Conservation (phyloP, 2,888 invertebrate species). For the Molanna angustata region DNA sequence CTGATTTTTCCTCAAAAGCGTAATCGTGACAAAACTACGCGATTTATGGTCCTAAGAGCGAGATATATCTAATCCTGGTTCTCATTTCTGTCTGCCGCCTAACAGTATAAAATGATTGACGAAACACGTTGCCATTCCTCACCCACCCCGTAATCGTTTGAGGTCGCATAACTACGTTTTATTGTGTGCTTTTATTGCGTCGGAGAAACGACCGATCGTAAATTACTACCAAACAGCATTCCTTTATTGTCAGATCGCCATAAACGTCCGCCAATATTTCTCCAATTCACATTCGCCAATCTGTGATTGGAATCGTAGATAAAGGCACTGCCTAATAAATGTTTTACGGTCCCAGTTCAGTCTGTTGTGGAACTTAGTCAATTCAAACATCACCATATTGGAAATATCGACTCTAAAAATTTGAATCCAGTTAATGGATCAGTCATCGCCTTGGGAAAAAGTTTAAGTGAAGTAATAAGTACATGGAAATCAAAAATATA, state of each 20-base stretch:
- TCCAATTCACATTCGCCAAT: constrained; percentile 13
- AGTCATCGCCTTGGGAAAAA: no score
- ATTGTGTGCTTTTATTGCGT: constrained; percentile 12
- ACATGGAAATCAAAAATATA: no score
- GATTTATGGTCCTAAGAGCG: no score
- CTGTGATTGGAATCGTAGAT: constrained; percentile 20
- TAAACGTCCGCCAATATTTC: constrained; percentile 14
- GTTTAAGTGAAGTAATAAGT: no score
- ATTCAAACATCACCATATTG: no score
- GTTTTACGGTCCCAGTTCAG: constrained; percentile 20
- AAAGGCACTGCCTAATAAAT: constrained; percentile 21
- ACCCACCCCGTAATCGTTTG: not conserved
- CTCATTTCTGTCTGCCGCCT: no score
- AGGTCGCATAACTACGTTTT: constrained; percentile 3
- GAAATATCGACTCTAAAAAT: no score
- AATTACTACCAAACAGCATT: constrained; percentile 10
- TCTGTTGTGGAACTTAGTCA: no score
- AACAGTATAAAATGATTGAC: not conserved
- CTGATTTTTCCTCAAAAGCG: no score
- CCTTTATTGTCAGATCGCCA: constrained; percentile 5
- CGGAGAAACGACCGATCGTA: not conserved
- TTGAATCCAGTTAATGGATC: no score
- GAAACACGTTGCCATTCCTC: not conserved
- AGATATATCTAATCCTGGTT: no score
- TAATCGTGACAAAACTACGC: no score